Base-by-base conservation (phyloP, 2,888 invertebrate species). In the Melikaiella ostensackeni region DNA sequence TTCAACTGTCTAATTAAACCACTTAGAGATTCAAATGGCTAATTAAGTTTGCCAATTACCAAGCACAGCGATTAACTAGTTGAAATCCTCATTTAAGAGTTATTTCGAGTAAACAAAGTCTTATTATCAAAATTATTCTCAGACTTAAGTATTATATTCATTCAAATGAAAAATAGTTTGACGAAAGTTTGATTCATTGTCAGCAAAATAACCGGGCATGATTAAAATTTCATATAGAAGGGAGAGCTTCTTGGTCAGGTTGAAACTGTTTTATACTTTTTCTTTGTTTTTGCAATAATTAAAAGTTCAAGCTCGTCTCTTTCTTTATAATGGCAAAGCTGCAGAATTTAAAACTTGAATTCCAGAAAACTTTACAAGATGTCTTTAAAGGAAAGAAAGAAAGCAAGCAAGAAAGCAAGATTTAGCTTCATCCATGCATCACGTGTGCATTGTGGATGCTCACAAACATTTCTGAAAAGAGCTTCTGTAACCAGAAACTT, bases 231-330 rank as follows among this genome's bases (percentile, higher is more conserved):
- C 24, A 64, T 62, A 50, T 16, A 38, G 42, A 30, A 19, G 46
- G 46, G 24, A 30, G 8, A 63, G 33, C 42, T 7, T 64, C 59
- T 59, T 21, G 55, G 63, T n/a, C 19, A 75, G 8, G 30, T 50
- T 50, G 50, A 55, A 70, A 50, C 70, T 30, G 13, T 19, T 5
- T 16, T 70, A 30, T 27, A 70, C 21, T 70, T 70, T 30, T 50
- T 50, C 13, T 70, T 70, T 21, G 30, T 30, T 70, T 70, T 70
- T 70, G 70, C 50, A 70, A 33, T 70, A 33, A 70, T 70, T 70
- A 70, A 50, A 70, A 55, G 30, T 70, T 70, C 30, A 33, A 27
- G 27, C 46, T 66, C 30, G 33, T n/a, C 30, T 70, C 66, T 66
- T 46, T 66, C 70, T 50, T 70, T 70, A 55, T 55, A 70, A 70